Percentiles rank a stretch among this genome's conserved stretches.
phyloP scores from a whole-genome alignment of 2,797 vertebrate genomes.

The Tadarida brasiliensis region DNA sequence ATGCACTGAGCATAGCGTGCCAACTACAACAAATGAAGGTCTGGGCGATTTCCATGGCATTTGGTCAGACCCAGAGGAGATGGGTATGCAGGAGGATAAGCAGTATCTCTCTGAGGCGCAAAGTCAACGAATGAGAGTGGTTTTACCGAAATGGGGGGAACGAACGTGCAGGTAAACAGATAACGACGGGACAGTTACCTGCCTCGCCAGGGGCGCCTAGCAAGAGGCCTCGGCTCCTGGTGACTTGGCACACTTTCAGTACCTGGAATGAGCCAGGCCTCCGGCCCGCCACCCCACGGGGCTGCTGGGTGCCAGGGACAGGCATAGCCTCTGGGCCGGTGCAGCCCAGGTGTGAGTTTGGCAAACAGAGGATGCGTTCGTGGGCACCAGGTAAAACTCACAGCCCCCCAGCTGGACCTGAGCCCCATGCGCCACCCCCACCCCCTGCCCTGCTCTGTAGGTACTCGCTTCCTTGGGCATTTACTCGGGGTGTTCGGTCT shows the following conservation, averaged over 20 bases:
- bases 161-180: background rate
- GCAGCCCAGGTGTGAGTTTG: background rate
- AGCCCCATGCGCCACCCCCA: background rate
- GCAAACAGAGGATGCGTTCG: accelerated
- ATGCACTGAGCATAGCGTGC: background rate
- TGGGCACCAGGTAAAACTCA: background rate
- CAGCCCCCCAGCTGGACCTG: background rate
- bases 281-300: accelerated
- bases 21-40: accelerated
- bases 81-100: background rate
- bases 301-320: background rate
- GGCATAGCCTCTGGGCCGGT: accelerated
- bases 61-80: background rate
- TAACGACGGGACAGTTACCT: background rate
- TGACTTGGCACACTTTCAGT: accelerated
- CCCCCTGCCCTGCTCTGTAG: background rate
- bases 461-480: background rate
- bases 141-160: background rate
- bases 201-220: background rate
- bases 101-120: background rate
- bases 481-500: accelerated
- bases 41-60: background rate
- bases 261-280: background rate
- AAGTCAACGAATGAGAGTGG: background rate
- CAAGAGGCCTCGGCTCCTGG: background rate